Conservation (phyloP, 2,113 vertebrate species). For the Tapirus terrestris region DNA sequence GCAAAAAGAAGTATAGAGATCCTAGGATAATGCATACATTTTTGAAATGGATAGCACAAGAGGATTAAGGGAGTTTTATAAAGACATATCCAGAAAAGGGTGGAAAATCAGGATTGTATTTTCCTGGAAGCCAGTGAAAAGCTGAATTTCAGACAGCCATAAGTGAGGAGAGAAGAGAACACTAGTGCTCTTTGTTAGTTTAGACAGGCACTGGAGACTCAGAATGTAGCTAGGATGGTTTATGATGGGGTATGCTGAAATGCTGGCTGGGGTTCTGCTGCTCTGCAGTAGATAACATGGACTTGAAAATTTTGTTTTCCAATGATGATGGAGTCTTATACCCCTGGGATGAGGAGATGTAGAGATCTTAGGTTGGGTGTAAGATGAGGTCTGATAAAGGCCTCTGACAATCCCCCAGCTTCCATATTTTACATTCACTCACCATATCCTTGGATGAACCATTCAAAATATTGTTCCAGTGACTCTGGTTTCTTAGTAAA, state of each 20-base stretch:
- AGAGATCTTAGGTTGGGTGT: not conserved
- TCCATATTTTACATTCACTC: not conserved
- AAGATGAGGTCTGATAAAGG: too few species aligned
- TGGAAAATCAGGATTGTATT: not conserved
- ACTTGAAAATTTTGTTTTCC: not conserved
- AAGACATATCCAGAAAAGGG: not conserved
- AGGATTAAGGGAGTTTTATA: not conserved
- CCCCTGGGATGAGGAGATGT: accelerated
- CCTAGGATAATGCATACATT: too few species aligned
- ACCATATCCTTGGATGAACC: slow-evolving; percentile 27
- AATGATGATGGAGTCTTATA: accelerated
- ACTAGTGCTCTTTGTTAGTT: too few species aligned
- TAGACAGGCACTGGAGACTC: not conserved
- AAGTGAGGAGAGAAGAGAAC: not conserved
- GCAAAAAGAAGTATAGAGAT: too few species aligned
- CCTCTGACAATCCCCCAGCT: too few species aligned
- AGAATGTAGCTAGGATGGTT: not conserved
- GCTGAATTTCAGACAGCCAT: not conserved
- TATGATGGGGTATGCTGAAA: too few species aligned
- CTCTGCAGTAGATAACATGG: not conserved
- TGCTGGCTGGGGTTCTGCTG: not conserved
- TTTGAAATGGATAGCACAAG: not conserved
- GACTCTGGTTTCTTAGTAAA: not conserved
- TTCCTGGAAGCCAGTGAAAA: not conserved
- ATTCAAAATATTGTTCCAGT: not conserved